These are phyloP conservation scores for Hirtodrosophila trivittata DNA, from an alignment of 2,888 invertebrate species.

Conservation along the genomic window DNA sequence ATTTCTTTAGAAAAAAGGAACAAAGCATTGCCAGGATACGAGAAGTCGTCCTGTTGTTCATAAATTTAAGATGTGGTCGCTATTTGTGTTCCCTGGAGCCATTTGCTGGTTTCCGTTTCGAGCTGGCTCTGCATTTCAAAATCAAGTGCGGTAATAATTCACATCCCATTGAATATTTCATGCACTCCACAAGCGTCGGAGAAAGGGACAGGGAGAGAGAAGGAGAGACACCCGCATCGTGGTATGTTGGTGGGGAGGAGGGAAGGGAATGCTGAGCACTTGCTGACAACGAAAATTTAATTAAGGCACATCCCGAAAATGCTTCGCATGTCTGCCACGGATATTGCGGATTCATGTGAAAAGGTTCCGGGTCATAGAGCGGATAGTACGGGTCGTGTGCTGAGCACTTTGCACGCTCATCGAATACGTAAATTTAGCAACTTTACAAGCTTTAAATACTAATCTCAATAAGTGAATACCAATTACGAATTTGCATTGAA, in stretches of 20 bases:
- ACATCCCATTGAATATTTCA: constrained; percentile 47
- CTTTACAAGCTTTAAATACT: too few species aligned
- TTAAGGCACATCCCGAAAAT: constrained; percentile 48
- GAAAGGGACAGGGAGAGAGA: neutral
- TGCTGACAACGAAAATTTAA: constrained; percentile 46
- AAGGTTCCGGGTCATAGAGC: neutral
- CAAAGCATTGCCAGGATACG: constrained; percentile 10
- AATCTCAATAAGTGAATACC: too few species aligned
- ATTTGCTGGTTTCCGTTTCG: constrained; percentile 1
- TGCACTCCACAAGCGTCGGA: constrained; percentile 29
- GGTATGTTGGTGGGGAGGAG: neutral
- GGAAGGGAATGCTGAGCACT: neutral
- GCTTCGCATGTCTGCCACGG: constrained; percentile 40
- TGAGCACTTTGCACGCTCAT: constrained; percentile 13
- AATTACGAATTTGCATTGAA: constrained; percentile 23
- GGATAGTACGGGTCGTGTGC: neutral
- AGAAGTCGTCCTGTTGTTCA: constrained; percentile 16
- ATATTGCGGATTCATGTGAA: constrained; percentile 31
- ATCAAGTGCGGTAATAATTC: constrained; percentile 52
- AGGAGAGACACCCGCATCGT: constrained; percentile 6
- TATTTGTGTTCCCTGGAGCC: neutral
- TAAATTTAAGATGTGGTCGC: constrained; percentile 35
- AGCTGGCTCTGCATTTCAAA: constrained; percentile 16
- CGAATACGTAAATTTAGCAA: constrained; percentile 11
- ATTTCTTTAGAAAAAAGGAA: constrained; percentile 8